Percentiles rank a stretch among this genome's conserved stretches.
Conservation (phyloP, 2,113 vertebrate species). For the Notarius lentiginosus region DNA sequence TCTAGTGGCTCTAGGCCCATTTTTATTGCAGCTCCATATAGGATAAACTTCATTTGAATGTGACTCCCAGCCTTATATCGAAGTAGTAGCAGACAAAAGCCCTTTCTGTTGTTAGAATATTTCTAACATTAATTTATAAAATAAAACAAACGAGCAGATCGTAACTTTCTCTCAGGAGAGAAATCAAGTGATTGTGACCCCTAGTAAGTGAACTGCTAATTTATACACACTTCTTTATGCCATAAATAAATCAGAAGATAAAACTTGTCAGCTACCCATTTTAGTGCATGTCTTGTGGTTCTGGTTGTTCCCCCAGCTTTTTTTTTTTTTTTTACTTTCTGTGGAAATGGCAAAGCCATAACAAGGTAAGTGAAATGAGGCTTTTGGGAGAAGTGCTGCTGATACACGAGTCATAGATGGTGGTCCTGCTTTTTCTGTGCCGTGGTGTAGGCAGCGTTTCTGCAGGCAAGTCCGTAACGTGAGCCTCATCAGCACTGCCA, state of each 20-base stretch:
- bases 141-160: background rate
- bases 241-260: background rate
- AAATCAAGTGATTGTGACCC: background rate
- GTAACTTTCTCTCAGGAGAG: background rate
- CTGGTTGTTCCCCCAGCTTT: background rate
- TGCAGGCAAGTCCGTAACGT: constrained; percentile 9
- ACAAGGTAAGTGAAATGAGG: constrained; percentile 2
- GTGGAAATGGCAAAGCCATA: constrained; percentile 32
- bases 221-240: background rate
- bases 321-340: constrained; percentile 9
- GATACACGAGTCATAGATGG: constrained; percentile 23
- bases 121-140: background rate
- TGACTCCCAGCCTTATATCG: no score
- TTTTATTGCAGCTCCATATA: background rate
- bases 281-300: background rate
- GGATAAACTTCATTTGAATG: background rate
- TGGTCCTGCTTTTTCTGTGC: constrained; percentile 19
- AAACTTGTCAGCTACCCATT: background rate
- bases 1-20: background rate
- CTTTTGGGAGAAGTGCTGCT: background rate
- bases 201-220: background rate
- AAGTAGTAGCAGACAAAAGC: no score
- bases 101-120: background rate
- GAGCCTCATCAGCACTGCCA: constrained; percentile 8
- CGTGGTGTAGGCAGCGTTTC: constrained; percentile 31